phyloP scores from a whole-genome alignment of 2,113 vertebrate species.

The Australoheros scitulus region DNA sequence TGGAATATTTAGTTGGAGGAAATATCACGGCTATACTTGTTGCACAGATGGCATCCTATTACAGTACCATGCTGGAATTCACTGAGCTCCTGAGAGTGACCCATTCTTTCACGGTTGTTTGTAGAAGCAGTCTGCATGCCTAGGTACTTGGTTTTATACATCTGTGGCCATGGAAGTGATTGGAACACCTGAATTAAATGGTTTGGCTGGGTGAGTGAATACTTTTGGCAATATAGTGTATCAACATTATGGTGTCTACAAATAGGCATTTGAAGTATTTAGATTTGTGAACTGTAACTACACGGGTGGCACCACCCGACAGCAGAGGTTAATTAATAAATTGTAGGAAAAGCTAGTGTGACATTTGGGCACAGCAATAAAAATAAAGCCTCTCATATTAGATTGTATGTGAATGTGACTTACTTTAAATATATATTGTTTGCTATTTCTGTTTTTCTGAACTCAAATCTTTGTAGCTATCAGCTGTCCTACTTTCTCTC shows the following conservation, averaged over 20 bases:
- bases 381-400: background rate
- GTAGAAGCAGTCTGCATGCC: no score
- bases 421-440: no score
- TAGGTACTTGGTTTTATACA: no score
- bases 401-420: background rate
- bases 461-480: background rate
- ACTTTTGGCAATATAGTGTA: background rate
- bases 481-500: conserved; percentile 2
- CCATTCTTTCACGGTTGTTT: no score
- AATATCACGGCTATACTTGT: no score
- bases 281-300: background rate
- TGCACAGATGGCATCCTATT: no score
- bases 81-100: no score
- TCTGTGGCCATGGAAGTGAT: no score
- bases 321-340: background rate
- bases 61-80: no score
- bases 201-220: no score
- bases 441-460: background rate
- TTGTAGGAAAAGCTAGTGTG: background rate
- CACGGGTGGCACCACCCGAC: background rate
- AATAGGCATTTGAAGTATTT: background rate
- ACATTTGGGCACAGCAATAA: background rate
- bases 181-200: no score
- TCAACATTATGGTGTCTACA: background rate
- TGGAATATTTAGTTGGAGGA: no score